Evolutionary conservation across 2,113 vertebrate species (phyloP).

Genomic region (Telmatochromis sp.): DNA sequence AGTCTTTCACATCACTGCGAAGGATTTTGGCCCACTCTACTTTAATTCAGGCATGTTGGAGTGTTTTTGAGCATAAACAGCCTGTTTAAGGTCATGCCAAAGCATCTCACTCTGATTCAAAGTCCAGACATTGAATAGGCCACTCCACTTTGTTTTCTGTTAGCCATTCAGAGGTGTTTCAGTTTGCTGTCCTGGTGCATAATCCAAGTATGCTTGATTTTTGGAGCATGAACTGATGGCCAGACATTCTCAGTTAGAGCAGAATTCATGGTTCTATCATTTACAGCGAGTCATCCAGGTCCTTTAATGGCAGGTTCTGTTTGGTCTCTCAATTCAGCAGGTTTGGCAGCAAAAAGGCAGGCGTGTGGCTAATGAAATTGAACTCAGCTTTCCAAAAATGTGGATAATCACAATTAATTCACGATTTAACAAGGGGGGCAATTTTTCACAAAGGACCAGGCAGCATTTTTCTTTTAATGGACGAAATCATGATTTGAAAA

Average conservation of each 20-base stretch:
- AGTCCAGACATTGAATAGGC: not conserved
- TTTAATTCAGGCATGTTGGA: not conserved
- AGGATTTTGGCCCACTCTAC: not conserved
- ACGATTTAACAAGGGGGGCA: not conserved
- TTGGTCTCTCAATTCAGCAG: rapidly evolving
- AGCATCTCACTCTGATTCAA: not conserved
- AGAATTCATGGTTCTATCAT: not conserved
- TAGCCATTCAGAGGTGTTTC: not conserved
- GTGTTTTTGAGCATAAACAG: not conserved
- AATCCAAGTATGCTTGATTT: not conserved
- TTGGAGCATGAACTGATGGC: not conserved
- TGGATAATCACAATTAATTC: not conserved
- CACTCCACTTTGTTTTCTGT: not conserved
- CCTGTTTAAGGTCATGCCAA: not conserved
- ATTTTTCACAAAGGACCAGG: not conserved
- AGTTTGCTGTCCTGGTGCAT: not conserved
- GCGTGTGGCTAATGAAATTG: not conserved
- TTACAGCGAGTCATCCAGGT: not conserved
- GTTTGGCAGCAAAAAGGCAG: rapidly evolving
- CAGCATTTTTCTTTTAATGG: not conserved
- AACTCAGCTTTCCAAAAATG: not conserved
- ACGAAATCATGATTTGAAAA: not conserved
- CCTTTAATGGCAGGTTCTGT: not conserved
- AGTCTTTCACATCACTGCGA: not conserved
- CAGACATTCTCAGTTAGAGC: not conserved